Conservation (phyloP, 2,113 vertebrate genomes). For the Oostethus manadensis region DNA sequence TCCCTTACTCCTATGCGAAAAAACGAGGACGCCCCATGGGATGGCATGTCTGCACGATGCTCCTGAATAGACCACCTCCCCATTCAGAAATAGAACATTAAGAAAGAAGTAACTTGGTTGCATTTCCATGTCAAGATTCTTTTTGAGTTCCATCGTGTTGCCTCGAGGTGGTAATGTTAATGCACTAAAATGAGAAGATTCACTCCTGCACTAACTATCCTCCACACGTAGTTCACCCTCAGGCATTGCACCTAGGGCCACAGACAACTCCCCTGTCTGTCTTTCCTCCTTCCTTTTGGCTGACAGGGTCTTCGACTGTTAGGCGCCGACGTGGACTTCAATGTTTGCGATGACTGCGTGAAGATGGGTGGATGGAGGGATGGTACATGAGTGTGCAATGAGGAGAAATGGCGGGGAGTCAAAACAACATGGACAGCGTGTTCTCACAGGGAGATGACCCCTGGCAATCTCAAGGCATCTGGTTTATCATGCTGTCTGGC, state of each 20-base stretch:
- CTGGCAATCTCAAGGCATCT: conserved; percentile 76
- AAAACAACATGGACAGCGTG: conserved; percentile 69
- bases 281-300: conserved; percentile 52
- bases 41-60: no score
- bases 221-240: conserved; percentile 69
- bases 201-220: conserved; percentile 65
- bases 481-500: conserved; percentile 71
- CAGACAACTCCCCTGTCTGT: conserved; percentile 62
- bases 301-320: conserved; percentile 65
- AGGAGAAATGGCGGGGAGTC: conserved; percentile 44
- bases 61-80: conserved; percentile 38
- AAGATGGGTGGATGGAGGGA: conserved; percentile 68
- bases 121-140: conserved; percentile 49
- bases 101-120: conserved; percentile 38
- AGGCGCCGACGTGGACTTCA: conserved; percentile 56
- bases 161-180: conserved; percentile 55
- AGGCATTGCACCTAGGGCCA: conserved; percentile 70
- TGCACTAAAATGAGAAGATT: conserved; percentile 62
- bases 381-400: conserved; percentile 42
- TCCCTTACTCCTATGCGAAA: no score
- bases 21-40: no score
- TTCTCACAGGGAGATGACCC: conserved; percentile 71
- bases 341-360: conserved; percentile 59
- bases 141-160: background rate
- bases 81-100: conserved; percentile 29